These are phyloP conservation scores for Saxicola maurus DNA, from an alignment of 2,797 vertebrate genomes.

Conservation along the genomic window DNA sequence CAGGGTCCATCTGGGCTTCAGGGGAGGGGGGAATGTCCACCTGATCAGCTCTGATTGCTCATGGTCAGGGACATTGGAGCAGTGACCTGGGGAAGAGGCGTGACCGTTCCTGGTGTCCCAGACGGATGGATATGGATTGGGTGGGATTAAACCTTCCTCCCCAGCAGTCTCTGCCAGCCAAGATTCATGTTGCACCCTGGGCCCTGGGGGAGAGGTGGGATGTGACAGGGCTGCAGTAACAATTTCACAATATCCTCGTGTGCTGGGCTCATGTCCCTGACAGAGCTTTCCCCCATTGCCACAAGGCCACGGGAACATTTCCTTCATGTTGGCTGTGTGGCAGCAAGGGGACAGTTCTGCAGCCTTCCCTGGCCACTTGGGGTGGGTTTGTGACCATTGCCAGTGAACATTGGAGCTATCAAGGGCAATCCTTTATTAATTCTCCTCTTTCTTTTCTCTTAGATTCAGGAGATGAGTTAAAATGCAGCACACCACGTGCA, in stretches of 20 bases:
- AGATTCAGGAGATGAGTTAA: conserved; percentile 78
- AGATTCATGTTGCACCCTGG: not conserved
- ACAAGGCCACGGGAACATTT: not conserved
- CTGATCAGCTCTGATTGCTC: rapidly evolving
- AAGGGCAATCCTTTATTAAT: not conserved
- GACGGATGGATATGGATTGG: rapidly evolving
- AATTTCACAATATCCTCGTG: not conserved
- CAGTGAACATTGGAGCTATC: rapidly evolving
- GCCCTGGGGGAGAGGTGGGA: not conserved
- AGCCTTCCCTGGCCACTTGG: not conserved
- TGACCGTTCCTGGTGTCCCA: not conserved
- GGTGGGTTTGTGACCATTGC: not conserved
- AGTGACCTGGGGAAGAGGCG: too few relatives aligned
- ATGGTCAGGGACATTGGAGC: rapidly evolving
- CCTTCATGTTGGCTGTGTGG: not conserved
- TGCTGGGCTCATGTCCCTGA: not conserved
- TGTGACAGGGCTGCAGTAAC: not conserved
- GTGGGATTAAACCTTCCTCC: not conserved
- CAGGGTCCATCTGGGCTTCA: not conserved
- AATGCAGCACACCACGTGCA: conserved; percentile 97
- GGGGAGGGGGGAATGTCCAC: not conserved
- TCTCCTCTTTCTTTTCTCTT: not conserved
- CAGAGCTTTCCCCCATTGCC: not conserved
- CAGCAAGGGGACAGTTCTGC: not conserved
- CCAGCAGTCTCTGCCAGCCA: not conserved